These are phyloP conservation scores for Prochilodus magdalenae DNA, from an alignment of 2,113 vertebrate species.

Conservation along the genomic window DNA sequence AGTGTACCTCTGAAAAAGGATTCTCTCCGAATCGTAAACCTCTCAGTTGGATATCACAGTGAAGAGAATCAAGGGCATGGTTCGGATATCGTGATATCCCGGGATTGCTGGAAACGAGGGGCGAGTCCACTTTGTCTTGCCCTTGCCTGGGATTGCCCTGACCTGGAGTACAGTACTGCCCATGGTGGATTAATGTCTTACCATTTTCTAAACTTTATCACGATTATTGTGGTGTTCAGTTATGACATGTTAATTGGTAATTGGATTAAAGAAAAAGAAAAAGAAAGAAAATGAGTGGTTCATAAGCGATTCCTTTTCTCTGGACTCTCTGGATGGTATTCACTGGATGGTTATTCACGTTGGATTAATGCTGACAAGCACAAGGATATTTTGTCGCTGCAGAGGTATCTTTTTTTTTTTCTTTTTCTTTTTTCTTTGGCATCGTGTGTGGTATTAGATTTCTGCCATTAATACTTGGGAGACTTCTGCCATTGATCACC, in stretches of 20 bases:
- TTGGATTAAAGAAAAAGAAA: constrained; percentile 71
- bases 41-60: constrained; percentile 74
- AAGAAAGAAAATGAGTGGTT: constrained; percentile 41
- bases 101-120: constrained; percentile 75
- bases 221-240: constrained; percentile 57
- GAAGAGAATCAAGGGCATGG: constrained; percentile 73
- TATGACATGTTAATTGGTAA: constrained; percentile 67
- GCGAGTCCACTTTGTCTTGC: constrained; percentile 68
- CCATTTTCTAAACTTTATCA: constrained; percentile 63
- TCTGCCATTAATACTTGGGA: constrained; percentile 71
- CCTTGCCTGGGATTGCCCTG: constrained; percentile 72
- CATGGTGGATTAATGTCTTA: constrained; percentile 75
- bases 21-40: constrained; percentile 55
- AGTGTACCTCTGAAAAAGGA: constrained; percentile 60
- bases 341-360: constrained; percentile 80
- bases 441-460: constrained; percentile 75
- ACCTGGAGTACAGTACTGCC: constrained; percentile 78
- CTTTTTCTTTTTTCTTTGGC: constrained; percentile 66
- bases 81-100: constrained; percentile 76
- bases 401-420: constrained; percentile 67
- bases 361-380: constrained; percentile 86
- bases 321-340: constrained; percentile 81
- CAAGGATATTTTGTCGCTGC: constrained; percentile 71
- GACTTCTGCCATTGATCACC: constrained; percentile 69
- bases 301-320: constrained; percentile 49